Evolutionary conservation across 2,888 invertebrate species (phyloP).

Genomic region (Icerya purchasi): DNA sequence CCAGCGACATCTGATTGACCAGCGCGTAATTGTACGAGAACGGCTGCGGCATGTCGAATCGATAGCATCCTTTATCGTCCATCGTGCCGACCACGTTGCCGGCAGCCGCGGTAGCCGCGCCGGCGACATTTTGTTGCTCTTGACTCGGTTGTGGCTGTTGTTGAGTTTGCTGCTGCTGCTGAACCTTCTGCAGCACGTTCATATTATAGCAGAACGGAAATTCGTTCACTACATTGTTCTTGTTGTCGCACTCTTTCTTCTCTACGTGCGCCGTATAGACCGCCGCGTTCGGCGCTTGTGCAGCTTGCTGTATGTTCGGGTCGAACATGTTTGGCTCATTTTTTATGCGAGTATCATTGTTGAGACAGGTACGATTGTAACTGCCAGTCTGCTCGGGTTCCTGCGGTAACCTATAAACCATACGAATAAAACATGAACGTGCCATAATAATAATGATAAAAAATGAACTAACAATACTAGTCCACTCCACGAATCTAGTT

Average conservation of each 20-base stretch:
- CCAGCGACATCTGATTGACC: constrained; percentile 62
- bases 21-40: constrained; percentile 53
- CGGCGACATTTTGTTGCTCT: neutral
- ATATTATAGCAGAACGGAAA: constrained; percentile 31
- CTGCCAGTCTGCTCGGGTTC: constrained; percentile 4
- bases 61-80: constrained; percentile 29
- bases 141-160: constrained; percentile 2
- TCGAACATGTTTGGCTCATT: constrained; percentile 19
- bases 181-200: constrained; percentile 30
- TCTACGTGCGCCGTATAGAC: constrained; percentile 18
- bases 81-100: constrained; percentile 24
- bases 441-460: no score
- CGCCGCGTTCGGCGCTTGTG: constrained; percentile 14
- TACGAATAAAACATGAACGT: no score
- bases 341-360: constrained; percentile 5
- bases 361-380: constrained; percentile 5
- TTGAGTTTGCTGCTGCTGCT: constrained; percentile 18
- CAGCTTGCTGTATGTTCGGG: constrained; percentile 17
- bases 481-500: no score
- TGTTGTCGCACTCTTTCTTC: constrained; percentile 18
- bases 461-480: no score
- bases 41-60: constrained; percentile 28
- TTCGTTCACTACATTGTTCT: constrained; percentile 24
- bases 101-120: constrained; percentile 24
- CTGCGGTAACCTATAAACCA: neutral